Percentiles rank a stretch among this genome's conserved stretches.
Evolutionary conservation across 2,797 vertebrate species (phyloP).

Genomic region (Syngnathus rostellatus): DNA sequence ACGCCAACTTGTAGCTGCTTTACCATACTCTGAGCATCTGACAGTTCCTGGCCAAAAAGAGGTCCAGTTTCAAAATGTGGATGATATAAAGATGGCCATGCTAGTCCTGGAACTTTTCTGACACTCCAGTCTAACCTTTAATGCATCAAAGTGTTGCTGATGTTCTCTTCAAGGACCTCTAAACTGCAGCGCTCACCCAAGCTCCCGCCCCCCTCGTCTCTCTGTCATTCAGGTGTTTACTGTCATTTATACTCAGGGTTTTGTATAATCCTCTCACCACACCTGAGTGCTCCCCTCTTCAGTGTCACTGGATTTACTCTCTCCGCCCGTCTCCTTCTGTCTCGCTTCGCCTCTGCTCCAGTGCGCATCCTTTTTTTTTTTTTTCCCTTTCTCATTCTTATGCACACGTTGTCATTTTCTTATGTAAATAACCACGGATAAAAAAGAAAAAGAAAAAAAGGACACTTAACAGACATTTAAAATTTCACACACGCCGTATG

Average conservation of each 20-base stretch:
- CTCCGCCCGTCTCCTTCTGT: constrained; percentile 9
- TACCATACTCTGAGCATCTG: background rate
- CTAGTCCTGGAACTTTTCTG: constrained; percentile 2
- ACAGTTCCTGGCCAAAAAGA: background rate
- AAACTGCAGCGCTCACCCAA: constrained; percentile 47
- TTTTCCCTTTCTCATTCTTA: constrained; percentile 57
- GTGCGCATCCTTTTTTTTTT: constrained; percentile 33
- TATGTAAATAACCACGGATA: constrained; percentile 67
- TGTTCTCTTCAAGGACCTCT: constrained; percentile 48
- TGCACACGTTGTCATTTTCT: constrained; percentile 60
- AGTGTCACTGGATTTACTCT: constrained; percentile 65
- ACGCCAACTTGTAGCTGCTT: background rate
- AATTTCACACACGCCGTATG: constrained; percentile 55
- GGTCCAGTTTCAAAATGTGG: no score
- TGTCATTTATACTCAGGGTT: constrained; percentile 70
- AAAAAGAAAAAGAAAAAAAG: constrained; percentile 38
- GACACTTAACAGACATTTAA: constrained; percentile 61
- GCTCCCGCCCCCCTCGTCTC: constrained; percentile 40
- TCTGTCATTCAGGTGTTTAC: constrained; percentile 77
- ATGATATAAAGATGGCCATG: no score
- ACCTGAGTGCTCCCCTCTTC: constrained; percentile 68
- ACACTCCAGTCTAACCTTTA: constrained; percentile 29
- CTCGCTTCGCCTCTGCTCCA: constrained; percentile 26
- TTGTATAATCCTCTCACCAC: constrained; percentile 72
- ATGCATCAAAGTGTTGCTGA: constrained; percentile 39